A percentile compares a stretch with the other conserved stretches of the same genome.
Evolutionary conservation across 1,140 invertebrate species (phyloP).

Genomic region (Lordiphosa mommai): DNA sequence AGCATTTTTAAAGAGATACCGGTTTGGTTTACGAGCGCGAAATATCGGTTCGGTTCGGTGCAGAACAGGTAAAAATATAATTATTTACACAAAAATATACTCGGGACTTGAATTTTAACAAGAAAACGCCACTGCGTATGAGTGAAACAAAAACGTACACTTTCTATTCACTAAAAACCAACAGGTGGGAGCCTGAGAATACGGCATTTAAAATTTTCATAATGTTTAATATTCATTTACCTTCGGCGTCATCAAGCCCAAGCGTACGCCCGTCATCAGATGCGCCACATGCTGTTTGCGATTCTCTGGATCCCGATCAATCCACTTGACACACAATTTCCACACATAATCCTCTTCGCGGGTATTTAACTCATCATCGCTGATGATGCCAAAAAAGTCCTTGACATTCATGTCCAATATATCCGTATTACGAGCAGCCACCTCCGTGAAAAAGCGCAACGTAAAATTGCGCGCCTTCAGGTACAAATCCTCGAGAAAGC

Average conservation of each 20-base stretch:
- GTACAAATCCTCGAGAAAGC: constrained; percentile 84
- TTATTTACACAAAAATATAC: no score
- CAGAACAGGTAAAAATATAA: no score
- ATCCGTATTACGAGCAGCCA: constrained; percentile 85
- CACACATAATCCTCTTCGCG: constrained; percentile 82
- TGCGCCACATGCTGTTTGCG: constrained; percentile 85
- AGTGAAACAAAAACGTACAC: no score
- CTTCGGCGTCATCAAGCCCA: constrained; percentile 92
- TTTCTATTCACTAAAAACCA: no score
- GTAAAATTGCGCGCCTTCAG: constrained; percentile 85
- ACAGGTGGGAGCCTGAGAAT: no score
- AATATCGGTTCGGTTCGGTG: no score
- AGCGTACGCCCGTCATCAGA: constrained; percentile 89
- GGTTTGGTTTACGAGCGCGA: no score
- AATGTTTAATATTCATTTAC: constrained; percentile 69
- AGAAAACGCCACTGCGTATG: no score
- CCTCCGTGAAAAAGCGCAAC: constrained; percentile 87
- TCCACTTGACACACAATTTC: constrained; percentile 83
- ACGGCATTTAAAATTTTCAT: no score
- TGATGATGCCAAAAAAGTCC: constrained; percentile 86
- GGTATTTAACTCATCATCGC: constrained; percentile 88
- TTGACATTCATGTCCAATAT: constrained; percentile 86
- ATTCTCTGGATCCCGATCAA: constrained; percentile 82
- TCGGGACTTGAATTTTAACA: no score
- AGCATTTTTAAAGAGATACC: no score